Evolutionary conservation across 2,797 vertebrate genomes (phyloP).

Genomic region (Eupleurogrammus muticus): DNA sequence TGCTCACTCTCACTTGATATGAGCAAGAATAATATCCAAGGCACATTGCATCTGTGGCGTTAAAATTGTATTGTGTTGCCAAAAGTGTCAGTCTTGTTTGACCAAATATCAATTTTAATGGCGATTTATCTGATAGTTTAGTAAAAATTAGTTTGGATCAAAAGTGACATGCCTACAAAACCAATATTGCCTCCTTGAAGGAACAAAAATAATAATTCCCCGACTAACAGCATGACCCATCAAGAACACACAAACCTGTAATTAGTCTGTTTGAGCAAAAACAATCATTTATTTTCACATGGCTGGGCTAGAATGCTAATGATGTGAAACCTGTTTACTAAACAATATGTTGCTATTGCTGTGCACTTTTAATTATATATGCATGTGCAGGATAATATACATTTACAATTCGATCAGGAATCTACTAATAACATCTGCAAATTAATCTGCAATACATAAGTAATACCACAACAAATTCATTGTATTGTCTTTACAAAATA

Average conservation of each 20-base stretch:
- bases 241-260: slow-evolving; percentile 26
- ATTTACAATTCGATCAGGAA: neutral
- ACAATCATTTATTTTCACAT: slow-evolving; percentile 36
- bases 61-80: too few relatives aligned
- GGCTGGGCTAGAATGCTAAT: neutral
- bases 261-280: slow-evolving; percentile 48
- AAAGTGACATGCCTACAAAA: too few relatives aligned
- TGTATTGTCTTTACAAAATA: neutral
- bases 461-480: neutral
- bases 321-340: slow-evolving; percentile 10
- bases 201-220: neutral
- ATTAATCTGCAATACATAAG: slow-evolving; percentile 8
- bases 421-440: neutral
- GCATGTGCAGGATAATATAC: neutral
- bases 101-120: neutral
- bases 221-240: slow-evolving; percentile 26
- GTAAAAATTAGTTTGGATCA: too few relatives aligned
- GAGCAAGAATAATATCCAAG: too few relatives aligned
- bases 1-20: too few relatives aligned
- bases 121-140: too few relatives aligned
- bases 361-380: neutral
- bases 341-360: slow-evolving; percentile 2
- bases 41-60: too few relatives aligned
- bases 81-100: neutral
- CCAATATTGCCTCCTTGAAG: too few relatives aligned